A percentile compares a stretch with the other conserved stretches of the same genome.
These are phyloP conservation scores for Forbesichthys papilliferus DNA, from an alignment of 2,113 vertebrate species.

Conservation along the genomic window DNA sequence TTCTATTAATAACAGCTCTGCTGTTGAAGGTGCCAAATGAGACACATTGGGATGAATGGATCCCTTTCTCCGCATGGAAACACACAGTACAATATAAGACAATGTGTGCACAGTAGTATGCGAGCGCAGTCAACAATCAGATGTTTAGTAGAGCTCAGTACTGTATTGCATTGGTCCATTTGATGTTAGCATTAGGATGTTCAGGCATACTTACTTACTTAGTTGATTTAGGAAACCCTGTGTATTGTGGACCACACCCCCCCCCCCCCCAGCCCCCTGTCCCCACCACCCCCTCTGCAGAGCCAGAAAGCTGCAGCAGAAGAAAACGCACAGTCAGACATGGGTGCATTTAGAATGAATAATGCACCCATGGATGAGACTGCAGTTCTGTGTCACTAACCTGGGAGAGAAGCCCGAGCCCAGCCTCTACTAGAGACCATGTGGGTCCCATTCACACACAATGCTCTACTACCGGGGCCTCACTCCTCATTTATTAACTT, in stretches of 20 bases:
- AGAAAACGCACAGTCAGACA: slow-evolving; percentile 72
- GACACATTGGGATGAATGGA: too few relatives aligned
- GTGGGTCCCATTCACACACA: neutral
- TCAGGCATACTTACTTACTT: too few relatives aligned
- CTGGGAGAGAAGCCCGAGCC: slow-evolving; percentile 6
- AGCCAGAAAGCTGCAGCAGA: slow-evolving; percentile 57
- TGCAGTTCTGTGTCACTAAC: slow-evolving; percentile 51
- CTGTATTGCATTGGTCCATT: too few relatives aligned
- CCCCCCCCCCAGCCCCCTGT: neutral
- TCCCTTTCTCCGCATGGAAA: too few relatives aligned
- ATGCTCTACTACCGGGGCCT: neutral
- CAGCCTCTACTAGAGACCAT: neutral
- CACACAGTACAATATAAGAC: neutral
- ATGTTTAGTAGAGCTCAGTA: too few relatives aligned
- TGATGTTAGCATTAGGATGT: neutral
- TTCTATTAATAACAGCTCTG: slow-evolving; percentile 4
- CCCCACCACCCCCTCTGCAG: slow-evolving; percentile 45
- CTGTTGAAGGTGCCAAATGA: too few relatives aligned
- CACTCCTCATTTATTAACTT: slow-evolving; percentile 25
- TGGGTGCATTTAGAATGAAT: slow-evolving; percentile 60
- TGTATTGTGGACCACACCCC: neutral
- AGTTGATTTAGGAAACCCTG: neutral
- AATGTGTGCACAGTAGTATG: neutral
- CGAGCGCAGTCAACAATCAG: neutral
- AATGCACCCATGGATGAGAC: slow-evolving; percentile 65